A percentile compares a stretch with the other conserved stretches of the same genome.
These are phyloP conservation scores for Sarcophaga carnaria DNA, from an alignment of 2,888 invertebrate genomes.

Conservation along the genomic window DNA sequence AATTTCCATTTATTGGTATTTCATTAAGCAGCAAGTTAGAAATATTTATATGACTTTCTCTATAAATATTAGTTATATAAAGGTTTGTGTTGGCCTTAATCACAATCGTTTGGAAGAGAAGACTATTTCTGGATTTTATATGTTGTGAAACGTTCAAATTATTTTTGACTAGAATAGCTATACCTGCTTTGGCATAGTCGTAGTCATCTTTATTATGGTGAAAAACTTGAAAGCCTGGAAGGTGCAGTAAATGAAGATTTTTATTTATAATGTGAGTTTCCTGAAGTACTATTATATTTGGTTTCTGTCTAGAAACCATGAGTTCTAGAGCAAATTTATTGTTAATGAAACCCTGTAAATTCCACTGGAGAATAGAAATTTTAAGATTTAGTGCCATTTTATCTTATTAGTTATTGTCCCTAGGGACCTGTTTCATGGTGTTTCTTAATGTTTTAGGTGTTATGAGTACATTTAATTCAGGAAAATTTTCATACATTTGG, in stretches of 20 bases:
- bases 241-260: conserved; percentile 24
- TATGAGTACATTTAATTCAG: conserved; percentile 28
- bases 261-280: conserved; percentile 41
- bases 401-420: neutral
- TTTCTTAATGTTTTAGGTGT: conserved; percentile 29
- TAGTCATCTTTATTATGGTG: conserved; percentile 20
- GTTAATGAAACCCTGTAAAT: conserved; percentile 18
- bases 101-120: neutral
- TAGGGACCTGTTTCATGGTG: neutral
- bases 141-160: neutral
- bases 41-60: neutral
- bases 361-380: conserved; percentile 34
- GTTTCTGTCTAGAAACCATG: conserved; percentile 22
- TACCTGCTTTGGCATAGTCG: conserved; percentile 20
- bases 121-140: neutral
- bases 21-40: neutral
- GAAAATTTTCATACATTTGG: conserved; percentile 23
- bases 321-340: conserved; percentile 36
- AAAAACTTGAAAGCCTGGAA: conserved; percentile 35
- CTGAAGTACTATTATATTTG: conserved; percentile 14
- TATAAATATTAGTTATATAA: neutral
- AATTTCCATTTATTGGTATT: neutral
- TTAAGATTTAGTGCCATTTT: conserved; percentile 2
- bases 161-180: neutral
- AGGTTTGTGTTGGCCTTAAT: neutral